Evolutionary conservation across 2,888 invertebrate genomes (phyloP).

Genomic region (Phania funesta): DNA sequence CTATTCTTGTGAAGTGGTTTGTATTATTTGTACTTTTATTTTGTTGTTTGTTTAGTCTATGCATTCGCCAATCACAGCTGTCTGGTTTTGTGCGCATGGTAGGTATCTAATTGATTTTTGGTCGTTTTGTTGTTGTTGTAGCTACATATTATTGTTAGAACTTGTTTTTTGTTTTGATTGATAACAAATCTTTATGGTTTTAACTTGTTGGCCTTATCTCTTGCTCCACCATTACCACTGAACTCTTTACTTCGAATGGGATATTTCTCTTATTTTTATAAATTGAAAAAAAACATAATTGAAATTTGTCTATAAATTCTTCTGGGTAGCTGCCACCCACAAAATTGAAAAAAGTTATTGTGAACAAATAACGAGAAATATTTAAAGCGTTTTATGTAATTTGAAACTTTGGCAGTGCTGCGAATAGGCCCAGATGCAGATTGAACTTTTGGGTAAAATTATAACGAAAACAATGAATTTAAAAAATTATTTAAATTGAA

Average conservation of each 20-base stretch:
- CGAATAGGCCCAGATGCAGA: too few relatives aligned
- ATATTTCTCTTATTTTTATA: neutral
- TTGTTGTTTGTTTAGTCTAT: constrained; percentile 14
- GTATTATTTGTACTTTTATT: neutral
- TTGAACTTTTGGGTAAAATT: too few relatives aligned
- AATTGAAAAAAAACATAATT: neutral
- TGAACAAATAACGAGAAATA: too few relatives aligned
- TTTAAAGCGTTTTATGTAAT: too few relatives aligned
- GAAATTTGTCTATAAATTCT: neutral
- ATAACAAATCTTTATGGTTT: constrained; percentile 78
- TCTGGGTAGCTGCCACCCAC: too few relatives aligned
- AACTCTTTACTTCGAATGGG: constrained; percentile 39
- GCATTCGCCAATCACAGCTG: constrained; percentile 69
- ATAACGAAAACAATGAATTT: too few relatives aligned
- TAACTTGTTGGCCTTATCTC: constrained; percentile 66
- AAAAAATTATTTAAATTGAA: too few relatives aligned
- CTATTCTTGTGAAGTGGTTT: neutral
- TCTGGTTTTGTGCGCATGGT: constrained; percentile 68
- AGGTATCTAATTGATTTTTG: constrained; percentile 56
- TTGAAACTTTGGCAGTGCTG: too few relatives aligned
- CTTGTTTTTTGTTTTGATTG: constrained; percentile 72
- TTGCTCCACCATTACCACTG: constrained; percentile 40
- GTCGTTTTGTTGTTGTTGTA: constrained; percentile 15
- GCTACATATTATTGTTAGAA: constrained; percentile 33
- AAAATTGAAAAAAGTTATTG: too few relatives aligned